A percentile compares a stretch with the other conserved stretches of the same genome.
Evolutionary conservation across 2,888 invertebrate species (phyloP).

Genomic region (Tuta absoluta): DNA sequence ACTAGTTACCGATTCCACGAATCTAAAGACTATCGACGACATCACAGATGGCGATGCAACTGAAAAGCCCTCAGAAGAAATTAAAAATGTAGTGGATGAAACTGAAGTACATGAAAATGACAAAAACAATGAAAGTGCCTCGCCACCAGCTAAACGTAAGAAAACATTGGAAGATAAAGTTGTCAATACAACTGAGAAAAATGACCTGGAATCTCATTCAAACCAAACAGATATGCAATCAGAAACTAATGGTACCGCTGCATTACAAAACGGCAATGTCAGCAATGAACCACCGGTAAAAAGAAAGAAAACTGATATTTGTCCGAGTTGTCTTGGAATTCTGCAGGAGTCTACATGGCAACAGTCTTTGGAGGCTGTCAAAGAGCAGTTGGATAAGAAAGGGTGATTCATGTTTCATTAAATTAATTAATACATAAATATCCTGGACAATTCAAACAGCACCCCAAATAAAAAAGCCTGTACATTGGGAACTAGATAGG

Average conservation of each 20-base stretch:
- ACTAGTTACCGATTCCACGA: not conserved
- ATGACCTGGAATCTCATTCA: not conserved
- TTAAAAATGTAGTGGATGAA: too few species aligned
- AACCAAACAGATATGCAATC: not conserved
- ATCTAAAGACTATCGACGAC: not conserved
- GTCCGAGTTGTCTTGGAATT: constrained; percentile 87
- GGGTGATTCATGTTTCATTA: too few species aligned
- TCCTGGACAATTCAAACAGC: too few species aligned
- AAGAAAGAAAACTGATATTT: constrained; percentile 76
- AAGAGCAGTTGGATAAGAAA: constrained; percentile 76
- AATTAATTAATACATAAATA: too few species aligned
- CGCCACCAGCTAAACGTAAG: too few species aligned
- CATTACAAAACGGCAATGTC: not conserved
- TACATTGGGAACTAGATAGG: too few species aligned
- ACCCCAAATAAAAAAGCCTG: too few species aligned
- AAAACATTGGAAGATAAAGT: too few species aligned
- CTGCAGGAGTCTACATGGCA: constrained; percentile 83
- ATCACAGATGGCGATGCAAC: not conserved
- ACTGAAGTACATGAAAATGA: too few species aligned
- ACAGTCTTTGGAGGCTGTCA: constrained; percentile 71
- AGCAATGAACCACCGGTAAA: constrained; percentile 54
- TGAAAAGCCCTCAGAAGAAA: not conserved
- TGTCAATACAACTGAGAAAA: too few species aligned
- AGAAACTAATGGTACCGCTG: not conserved
- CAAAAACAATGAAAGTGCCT: too few species aligned